phyloP scores from a whole-genome alignment of 30 jellyfish, hydroid and myxozoan species.

The Rhopilema esculentum region DNA sequence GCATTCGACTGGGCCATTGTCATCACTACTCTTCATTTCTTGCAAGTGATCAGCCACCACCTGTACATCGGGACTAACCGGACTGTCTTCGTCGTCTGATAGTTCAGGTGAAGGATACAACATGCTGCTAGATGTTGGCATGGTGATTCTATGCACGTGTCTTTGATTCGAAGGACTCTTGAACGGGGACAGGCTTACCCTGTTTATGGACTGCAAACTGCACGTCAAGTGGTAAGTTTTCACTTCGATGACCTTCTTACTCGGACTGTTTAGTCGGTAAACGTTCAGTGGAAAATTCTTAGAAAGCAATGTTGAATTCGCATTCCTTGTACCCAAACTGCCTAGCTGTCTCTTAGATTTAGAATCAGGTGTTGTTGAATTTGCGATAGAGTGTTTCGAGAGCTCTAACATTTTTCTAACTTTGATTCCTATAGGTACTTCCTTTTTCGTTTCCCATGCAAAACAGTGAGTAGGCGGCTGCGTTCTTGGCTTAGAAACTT shows the following conservation, averaged over 20 bases:
- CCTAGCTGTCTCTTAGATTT: not conserved
- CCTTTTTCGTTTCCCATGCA: not conserved
- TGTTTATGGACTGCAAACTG: slow-evolving; percentile 11
- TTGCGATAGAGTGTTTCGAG: not conserved
- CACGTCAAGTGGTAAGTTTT: slow-evolving; percentile 4
- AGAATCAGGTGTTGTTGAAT: not conserved
- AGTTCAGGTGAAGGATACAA: slow-evolving; percentile 21
- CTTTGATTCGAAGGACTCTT: not conserved
- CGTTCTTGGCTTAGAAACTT: not conserved
- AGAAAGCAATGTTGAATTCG: not conserved
- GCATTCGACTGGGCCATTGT: not conserved
- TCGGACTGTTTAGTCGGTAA: not conserved
- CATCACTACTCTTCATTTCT: not conserved
- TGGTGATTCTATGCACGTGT: not conserved
- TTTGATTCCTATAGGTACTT: not conserved
- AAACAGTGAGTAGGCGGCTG: not conserved
- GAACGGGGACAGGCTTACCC: slow-evolving; percentile 35
- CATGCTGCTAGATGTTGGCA: not conserved
- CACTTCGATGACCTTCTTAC: slow-evolving; percentile 30
- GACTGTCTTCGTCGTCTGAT: not conserved
- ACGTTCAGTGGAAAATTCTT: not conserved
- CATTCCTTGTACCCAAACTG: not conserved
- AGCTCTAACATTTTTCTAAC: too few species aligned
- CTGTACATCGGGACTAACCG: not conserved
- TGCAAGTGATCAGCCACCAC: slow-evolving; percentile 37